Evolutionary conservation across 1,140 invertebrate species (phyloP), one percentile per base, ranked within the genome.

Genomic region (Papilio machaon): DNA sequence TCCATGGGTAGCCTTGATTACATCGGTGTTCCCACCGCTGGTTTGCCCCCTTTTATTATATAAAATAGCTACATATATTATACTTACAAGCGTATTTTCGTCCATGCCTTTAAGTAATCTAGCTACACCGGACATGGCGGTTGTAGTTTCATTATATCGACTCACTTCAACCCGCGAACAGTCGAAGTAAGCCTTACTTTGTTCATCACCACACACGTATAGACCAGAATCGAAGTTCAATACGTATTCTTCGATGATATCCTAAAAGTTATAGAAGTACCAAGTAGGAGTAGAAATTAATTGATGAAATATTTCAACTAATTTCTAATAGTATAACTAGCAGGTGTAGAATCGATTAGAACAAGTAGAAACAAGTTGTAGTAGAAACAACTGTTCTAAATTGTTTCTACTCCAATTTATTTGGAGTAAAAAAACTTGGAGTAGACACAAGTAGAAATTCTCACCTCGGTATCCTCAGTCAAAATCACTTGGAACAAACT

Each of bases 141-240:
- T 54, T 0, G 76, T 75, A 1, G 85, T 88, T 19, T 86, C 87
- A 38, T 89, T 88, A 52, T 83, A 80, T 64, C 83, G 78, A 5
- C 80, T 80, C 6, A 87, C 76, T 67, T 86, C 83, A 4, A 88
- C 58, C 23, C 80, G 76, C 0, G 85, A 85, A 0, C 85, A 83
- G 46, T 89, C 86, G 10, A 86, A 70, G 23, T 54, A 84, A 1
- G 76, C 38, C 23, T 83, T 52, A 67, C 88, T 88, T 0, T 80
- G 49, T 4, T 86, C 84, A 13, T 88, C 87, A 0, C 82, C 23
- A 30, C 85, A 86, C 1, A 85, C 82, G n/a, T 87, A 87, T 5
- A 88, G 80, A 2, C 83, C 78, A 1, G 88, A 89, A 64, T 89
- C 85, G 80, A 88, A 87, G 73, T 88, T 88, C 2, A 89, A 47